phyloP scores from a whole-genome alignment of 2,113 vertebrate genomes.

The Prunella fulvescens region DNA sequence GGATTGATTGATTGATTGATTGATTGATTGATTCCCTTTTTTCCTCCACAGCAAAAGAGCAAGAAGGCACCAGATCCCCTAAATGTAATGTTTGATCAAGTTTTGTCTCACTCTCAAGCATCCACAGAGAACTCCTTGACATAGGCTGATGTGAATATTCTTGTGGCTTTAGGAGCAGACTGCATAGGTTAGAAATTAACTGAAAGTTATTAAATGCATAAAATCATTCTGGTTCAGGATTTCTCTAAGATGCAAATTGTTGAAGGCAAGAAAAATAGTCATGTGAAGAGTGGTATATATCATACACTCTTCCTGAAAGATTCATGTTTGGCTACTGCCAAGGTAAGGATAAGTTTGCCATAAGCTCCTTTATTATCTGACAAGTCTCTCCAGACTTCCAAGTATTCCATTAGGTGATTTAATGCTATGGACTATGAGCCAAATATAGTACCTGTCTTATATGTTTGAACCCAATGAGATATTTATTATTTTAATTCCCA shows the following conservation, averaged over 20 bases:
- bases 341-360: background rate
- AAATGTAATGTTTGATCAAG: background rate
- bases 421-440: background rate
- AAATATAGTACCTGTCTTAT: background rate
- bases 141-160: background rate
- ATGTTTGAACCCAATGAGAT: background rate
- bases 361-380: background rate
- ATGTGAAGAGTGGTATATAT: background rate
- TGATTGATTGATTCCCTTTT: background rate
- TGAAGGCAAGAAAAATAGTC: background rate
- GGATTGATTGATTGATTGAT: background rate
- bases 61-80: background rate
- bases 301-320: background rate
- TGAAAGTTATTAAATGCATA: background rate
- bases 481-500: background rate
- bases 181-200: background rate
- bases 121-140: background rate
- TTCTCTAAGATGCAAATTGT: background rate
- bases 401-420: background rate
- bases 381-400: background rate
- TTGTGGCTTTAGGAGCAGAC: background rate
- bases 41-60: background rate
- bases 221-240: background rate
- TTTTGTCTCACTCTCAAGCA: background rate
- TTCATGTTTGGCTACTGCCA: background rate